Evolutionary conservation across 1,140 invertebrate genomes (phyloP).

Genomic region (Potamilus streckersoni): DNA sequence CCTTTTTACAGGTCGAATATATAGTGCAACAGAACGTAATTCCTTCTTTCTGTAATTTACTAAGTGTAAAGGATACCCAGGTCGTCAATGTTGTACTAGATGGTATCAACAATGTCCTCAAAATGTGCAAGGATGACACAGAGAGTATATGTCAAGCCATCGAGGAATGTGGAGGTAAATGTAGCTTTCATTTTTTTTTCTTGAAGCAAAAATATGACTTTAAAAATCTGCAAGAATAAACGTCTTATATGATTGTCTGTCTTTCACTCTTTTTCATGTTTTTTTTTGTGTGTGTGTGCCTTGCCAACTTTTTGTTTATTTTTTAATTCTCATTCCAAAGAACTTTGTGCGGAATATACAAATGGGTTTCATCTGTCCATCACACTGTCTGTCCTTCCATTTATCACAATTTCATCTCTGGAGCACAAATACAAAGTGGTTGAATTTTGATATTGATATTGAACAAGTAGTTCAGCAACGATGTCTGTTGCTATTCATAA

Average conservation of each 20-base stretch:
- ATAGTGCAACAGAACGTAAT: slow-evolving; percentile 92
- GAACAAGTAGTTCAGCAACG: no score
- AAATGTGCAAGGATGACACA: slow-evolving; percentile 65
- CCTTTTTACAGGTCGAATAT: slow-evolving; percentile 72
- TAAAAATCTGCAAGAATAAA: not conserved
- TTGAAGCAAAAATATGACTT: not conserved
- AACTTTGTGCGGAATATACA: no score
- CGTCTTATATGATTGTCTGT: not conserved
- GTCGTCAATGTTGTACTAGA: slow-evolving; percentile 68
- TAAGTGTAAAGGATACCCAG: slow-evolving; percentile 66
- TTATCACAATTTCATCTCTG: no score
- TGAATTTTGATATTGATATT: no score
- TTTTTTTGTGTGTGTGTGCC: not conserved
- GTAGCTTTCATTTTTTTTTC: slow-evolving; percentile 67
- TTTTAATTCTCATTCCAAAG: not conserved
- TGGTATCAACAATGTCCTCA: slow-evolving; percentile 68
- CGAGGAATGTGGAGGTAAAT: slow-evolving; percentile 73
- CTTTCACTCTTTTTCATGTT: not conserved
- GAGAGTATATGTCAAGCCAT: slow-evolving; percentile 61
- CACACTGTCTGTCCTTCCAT: no score
- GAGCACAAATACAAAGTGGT: no score
- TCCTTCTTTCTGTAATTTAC: slow-evolving; percentile 70
- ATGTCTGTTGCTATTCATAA: no score
- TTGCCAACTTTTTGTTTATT: not conserved
- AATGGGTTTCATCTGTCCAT: no score